Evolutionary conservation across 1,140 invertebrate genomes (phyloP), one percentile per base, ranked within the genome.

Genomic region (Drosophila sp.): DNA sequence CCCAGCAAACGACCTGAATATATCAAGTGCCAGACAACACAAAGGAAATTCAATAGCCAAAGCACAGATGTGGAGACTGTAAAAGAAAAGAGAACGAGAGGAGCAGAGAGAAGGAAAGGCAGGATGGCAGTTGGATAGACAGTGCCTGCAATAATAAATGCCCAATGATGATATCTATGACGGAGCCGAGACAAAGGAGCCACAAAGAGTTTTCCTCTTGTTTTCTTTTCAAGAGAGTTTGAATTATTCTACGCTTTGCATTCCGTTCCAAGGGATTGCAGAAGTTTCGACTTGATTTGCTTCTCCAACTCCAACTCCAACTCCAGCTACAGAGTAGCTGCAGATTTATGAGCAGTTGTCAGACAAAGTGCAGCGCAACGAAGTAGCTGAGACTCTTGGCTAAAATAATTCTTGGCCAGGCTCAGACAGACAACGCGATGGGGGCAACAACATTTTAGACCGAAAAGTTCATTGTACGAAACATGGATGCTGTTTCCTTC

Each of bases 151-250:
- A 78, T 67, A 86, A 87, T 82, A 87, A 87, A 87, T 82, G 82
- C 78, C 78, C 72, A 78, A 78, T 89, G 82, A 87, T 89, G 82
- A 76, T 87, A 82, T 81, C 79, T 81, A 82, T 75, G 79, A 76
- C 71, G 51, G 63, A 48, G 40, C 41, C 36, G 14, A 89, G 72
- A 87, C 82, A 87, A 82, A 89, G 82, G 27, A 29, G 27, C 34
- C 76, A 86, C 80, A 84, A 84, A 80, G 81, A 77, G 45, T 59
- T 54, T 50, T 61, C 53, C 29, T 32, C 21, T n/a, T n/a, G n/a
- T n/a, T n/a, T n/a, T 21, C 21, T 21, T 21, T 21, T 29, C 40
- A 5, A 13, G 45, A 32, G 45, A 32, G 14, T 14, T 40, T 46
- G 34, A 43, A 38, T 38, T 41, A 56, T 61, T 48, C 63, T 58